Evolutionary conservation across 2,113 vertebrate genomes (phyloP), one percentile per base, ranked within the genome.

Genomic region (Rhinopithecus roxellana): DNA sequence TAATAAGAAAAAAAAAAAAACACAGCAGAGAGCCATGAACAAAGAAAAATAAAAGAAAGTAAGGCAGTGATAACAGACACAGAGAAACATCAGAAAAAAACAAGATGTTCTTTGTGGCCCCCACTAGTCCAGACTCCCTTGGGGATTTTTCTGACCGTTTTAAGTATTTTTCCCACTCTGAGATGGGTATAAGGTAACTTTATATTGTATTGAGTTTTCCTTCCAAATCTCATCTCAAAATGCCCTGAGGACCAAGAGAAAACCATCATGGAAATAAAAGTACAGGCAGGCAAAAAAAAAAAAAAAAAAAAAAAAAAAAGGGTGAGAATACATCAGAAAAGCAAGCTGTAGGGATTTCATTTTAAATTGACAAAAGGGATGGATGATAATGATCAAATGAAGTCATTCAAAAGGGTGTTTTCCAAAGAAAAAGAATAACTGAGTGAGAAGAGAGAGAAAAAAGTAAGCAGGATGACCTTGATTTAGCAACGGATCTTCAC

Each of bases 251-350:
- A 78, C 35, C 75, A 78, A 57, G 17, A 91, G 57, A 97, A 97
- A 97, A 94, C 32, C 23, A 83, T n/a, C n/a, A 35, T 45, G 70
- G 89, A 97, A 97, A 97, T 96, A 93, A 95, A 97, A 96, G 80
- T n/a, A 69, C 9, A 30, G 30, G 55, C 27, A 45, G 8, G 9
- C 30, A 13, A 30, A 22, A 0, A 4, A 5, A 9, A 69, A 11
- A 83, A 35, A 77, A 40, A 69, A 69, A 84, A 52, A 11, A 83
- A 35, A 77, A 40, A 69, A 69, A 84, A 52, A 43, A 72, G 78
- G 40, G 70, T 82, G 89, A 86, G 77, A 94, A 95, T 3, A 80
- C 23, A 70, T 50, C 78, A 89, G 90, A 85, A 95, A 96, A 96
- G 43, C 78, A 70, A 93, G 72, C 20, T 97, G 78, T 43, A 0